A percentile compares a stretch with the other conserved stretches of the same genome.
Evolutionary conservation across 2,797 vertebrate genomes (phyloP).

Genomic region (Gallinago solitaria): DNA sequence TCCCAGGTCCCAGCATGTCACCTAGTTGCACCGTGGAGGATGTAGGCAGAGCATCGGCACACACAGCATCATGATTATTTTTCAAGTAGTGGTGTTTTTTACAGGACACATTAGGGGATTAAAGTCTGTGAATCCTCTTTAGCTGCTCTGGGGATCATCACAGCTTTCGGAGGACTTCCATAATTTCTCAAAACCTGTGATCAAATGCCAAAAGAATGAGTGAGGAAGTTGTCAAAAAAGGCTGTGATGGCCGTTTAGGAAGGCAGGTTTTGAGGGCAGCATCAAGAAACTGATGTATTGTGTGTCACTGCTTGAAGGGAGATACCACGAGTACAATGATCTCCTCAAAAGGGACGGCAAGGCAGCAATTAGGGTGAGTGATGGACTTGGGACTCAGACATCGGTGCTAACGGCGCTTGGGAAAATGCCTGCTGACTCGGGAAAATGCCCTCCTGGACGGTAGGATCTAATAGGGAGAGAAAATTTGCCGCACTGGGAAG

Average conservation of each 20-base stretch:
- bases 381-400: neutral
- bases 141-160: neutral
- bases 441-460: neutral
- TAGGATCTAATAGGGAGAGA: neutral
- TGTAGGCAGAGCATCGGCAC: too few relatives aligned
- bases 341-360: neutral
- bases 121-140: neutral
- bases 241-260: neutral
- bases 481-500: neutral
- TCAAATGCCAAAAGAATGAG: neutral
- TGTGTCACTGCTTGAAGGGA: neutral
- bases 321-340: neutral
- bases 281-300: neutral
- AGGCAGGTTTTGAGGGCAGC: neutral
- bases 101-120: neutral
- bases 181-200: neutral
- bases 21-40: accelerated
- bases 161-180: neutral
- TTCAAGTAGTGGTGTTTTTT: neutral
- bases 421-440: neutral
- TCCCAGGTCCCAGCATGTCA: accelerated
- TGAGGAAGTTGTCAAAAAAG: neutral
- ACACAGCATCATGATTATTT: neutral
- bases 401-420: neutral
- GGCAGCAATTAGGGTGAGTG: neutral